Base-by-base conservation (phyloP, 2,888 invertebrate species). In the Tenthredo distinguenda region DNA sequence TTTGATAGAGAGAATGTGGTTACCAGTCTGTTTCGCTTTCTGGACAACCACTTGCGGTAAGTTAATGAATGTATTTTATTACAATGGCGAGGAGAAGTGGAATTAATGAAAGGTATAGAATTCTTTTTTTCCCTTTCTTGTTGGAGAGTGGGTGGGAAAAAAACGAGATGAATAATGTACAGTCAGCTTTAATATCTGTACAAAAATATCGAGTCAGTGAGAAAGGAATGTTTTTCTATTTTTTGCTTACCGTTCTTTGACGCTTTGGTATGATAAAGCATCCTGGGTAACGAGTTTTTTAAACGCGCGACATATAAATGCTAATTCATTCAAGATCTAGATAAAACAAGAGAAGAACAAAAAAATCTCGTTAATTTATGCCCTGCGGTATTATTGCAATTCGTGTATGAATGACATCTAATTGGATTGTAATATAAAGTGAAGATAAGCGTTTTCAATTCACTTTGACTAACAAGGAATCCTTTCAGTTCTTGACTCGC, bases 51-150 rank as follows among this genome's bases (percentile, higher is more conserved):
- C 71, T n/a, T n/a, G 71, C 71, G 71, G 71, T n/a, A 6, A 37
- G 71, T 31, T 71, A 71, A 71, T 37, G n/a, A 18, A 71, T 62
- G 26, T 37, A 71, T 71, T 34, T 71, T 71, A 71, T 43, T 74
- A 43, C 21, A 68, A 34, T 12, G 15, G 9, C 21, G 34, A 68
- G 15, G 15, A 34, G 18, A 68, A 68, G 34, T 10, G 68, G 18
- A 68, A 68, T 34, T 31, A 68, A 34, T 68, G 34, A 18, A 31
- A 68, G 34, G 31, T 34, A 18, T 34, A 68, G 18, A 18, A 68
- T 18, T 34, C 18, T 31, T 34, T 34, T 6, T 1, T 15, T 6
- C 6, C 18, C 7, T 18, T 18, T 18, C 68, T 68, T 15, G 68
- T 68, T 18, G 68, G 34, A 68, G 15, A 68, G 31, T 18, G 26